Conservation (phyloP, 2,113 vertebrate genomes). For the Amblyornis subalaris region DNA sequence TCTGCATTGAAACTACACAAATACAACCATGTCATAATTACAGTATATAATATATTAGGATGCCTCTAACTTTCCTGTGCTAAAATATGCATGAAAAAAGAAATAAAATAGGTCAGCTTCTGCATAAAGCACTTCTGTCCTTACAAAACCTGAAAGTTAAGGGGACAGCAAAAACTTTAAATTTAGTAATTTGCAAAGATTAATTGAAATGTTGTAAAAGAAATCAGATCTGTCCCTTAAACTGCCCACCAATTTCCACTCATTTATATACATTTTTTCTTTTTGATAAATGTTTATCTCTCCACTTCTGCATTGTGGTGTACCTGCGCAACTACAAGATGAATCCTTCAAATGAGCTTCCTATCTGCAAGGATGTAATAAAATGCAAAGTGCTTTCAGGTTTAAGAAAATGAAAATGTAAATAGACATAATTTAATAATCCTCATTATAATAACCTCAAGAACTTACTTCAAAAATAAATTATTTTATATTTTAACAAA, state of each 20-base stretch:
- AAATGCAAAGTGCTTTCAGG: not conserved
- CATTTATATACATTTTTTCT: not conserved
- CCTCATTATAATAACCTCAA: not conserved
- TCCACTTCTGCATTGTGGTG: not conserved
- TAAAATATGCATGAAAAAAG: slow-evolving; percentile 26
- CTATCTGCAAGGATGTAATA: not conserved
- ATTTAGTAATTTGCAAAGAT: not conserved
- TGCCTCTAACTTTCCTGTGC: not conserved
- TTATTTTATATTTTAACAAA: not conserved
- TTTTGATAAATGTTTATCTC: not conserved
- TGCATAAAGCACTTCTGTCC: not conserved
- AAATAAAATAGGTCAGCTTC: slow-evolving; percentile 18
- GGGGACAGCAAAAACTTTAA: not conserved
- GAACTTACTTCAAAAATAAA: not conserved
- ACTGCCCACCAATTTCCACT: not conserved
- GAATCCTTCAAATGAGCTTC: not conserved
- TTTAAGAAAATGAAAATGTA: not conserved
- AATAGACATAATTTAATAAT: not conserved
- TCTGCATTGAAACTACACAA: slow-evolving; percentile 50
- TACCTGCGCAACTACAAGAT: not conserved
- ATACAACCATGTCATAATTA: slow-evolving; percentile 35
- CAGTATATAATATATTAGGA: not conserved
- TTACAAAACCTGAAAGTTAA: slow-evolving; percentile 20
- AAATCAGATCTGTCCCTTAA: not conserved
- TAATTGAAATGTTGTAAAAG: not conserved